Conservation (phyloP, 2,113 vertebrate species). For the Ceuthmochares aereus region DNA sequence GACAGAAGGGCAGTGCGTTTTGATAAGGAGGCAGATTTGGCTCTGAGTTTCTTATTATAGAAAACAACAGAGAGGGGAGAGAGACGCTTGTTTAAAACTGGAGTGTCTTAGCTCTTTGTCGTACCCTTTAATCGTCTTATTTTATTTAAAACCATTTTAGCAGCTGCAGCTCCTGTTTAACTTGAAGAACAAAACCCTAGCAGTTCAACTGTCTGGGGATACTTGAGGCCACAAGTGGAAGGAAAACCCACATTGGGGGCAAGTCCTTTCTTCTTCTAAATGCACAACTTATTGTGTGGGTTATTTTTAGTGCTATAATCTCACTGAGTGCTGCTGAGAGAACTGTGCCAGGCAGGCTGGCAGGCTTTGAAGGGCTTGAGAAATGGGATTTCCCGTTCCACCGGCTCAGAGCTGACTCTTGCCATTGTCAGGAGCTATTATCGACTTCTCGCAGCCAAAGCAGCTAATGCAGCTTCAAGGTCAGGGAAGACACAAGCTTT, state of each 20-base stretch:
- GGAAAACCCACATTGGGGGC: slow-evolving; percentile 16
- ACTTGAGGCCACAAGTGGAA: slow-evolving; percentile 53
- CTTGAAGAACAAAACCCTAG: slow-evolving; percentile 47
- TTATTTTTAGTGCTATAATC: slow-evolving; percentile 72
- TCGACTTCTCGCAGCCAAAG: slow-evolving; percentile 17
- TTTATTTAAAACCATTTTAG: slow-evolving; percentile 50
- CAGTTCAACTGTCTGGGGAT: slow-evolving; percentile 44
- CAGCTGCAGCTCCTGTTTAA: slow-evolving; percentile 38
- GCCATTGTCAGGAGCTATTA: slow-evolving; percentile 64
- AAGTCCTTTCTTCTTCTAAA: slow-evolving; percentile 57
- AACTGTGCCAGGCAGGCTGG: slow-evolving; percentile 56
- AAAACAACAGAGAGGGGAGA: not conserved
- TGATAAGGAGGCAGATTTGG: not conserved
- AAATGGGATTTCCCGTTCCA: slow-evolving; percentile 72
- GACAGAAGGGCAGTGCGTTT: not conserved
- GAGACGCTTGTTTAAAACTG: slow-evolving; percentile 3
- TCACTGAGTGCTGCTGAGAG: slow-evolving; percentile 44
- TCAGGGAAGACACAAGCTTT: slow-evolving; percentile 34
- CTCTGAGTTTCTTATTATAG: slow-evolving; percentile 12
- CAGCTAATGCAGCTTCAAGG: slow-evolving; percentile 58
- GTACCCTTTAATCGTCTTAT: slow-evolving; percentile 56
- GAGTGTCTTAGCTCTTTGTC: slow-evolving; percentile 39
- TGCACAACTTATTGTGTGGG: slow-evolving; percentile 15
- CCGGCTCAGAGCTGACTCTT: slow-evolving; percentile 40
- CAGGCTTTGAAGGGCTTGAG: slow-evolving; percentile 66